Evolutionary conservation across 1,140 invertebrate species (phyloP), one percentile per base, ranked within the genome.

Genomic region (Panonychus citri): DNA sequence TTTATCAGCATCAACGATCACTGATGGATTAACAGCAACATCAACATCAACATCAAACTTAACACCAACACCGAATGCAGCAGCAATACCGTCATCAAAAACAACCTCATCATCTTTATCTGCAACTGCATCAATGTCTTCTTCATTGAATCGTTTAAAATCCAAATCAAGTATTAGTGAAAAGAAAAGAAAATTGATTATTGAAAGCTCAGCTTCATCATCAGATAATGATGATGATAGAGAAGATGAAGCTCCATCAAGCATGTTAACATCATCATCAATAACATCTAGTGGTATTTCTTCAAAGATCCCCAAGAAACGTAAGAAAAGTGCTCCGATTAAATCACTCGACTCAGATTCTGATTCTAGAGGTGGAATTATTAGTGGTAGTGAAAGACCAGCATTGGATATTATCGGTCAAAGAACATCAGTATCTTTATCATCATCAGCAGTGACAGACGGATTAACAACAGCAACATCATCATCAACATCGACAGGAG

Each of bases 111-210:
- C 19, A n/a, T 28, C 17, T 13, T 52, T 26, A 26, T 25, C 50
- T n/a, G 50, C 30, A 34, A 34, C 30, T 34, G 30, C 30, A 7
- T 34, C n/a, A 13, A n/a, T n/a, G 8, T 46, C 43, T 19, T 46
- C 43, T n/a, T 24, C n/a, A n/a, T 21, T 13, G 19, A 37, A 39
- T 26, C 60, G 21, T 53, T 46, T 46, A 39, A 46, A 39, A 25
- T 26, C 8, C 54, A 59, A 56, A 13, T 50, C 17, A 59, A 59
- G 27, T 57, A 59, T 19, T 53, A n/a, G n/a, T 30, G 54, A 17
- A 55, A 61, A 53, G 27, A 51, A 51, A 25, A 40, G 58, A 27
- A 62, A 62, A 59, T 46, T 59, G 26, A 58, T 58, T 8, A 59
- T 62, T 43, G 40, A 58, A 42, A 62, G 58, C 34, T 59, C 58